Base-by-base conservation (phyloP, 2,888 invertebrate genomes). In the Phoenoteleia sp. region DNA sequence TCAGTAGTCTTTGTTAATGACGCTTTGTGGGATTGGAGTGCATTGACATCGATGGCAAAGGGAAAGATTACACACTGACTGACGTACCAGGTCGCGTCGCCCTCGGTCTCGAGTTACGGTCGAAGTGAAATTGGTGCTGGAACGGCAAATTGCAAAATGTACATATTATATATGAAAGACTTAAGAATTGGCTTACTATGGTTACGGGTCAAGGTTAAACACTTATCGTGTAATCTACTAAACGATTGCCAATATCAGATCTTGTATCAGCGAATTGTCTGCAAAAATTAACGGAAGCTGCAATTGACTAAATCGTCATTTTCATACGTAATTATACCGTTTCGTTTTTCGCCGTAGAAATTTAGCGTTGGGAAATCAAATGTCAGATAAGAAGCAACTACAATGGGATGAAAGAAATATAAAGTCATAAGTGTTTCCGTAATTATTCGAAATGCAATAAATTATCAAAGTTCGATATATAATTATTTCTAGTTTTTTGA, bases 51-150 rank as follows among this genome's bases (percentile, higher is more conserved):
- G 49, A 47, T 49, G 23, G 67, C 56, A 58, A 67, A 79, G 75
- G 58, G 71, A 71, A 85, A 80, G 69, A 82, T 82, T 82, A 85
- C 67, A 80, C 62, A 66, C 67, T 54, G 58, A 39, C 71, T 60
- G 69, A 76, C 74, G 84, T 83, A 64, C 49, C 74, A 60, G 64
- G 77, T 76, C 74, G 72, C 77, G 67, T 84, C 82, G 80, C 67
- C 81, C 91, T 90, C 87, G 82, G 87, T 90, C 90, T 87, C 89
- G 89, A 91, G 92, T 91, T 92, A 92, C 92, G 92, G 92, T 90
- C 90, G 89, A 90, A 91, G 92, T 92, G 92, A 92, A 93, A 92
- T 92, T 92, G 89, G 88, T 90, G 90, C 89, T 91, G 89, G 87
- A 87, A 81, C 86, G 80, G 80, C 66, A 60, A 85, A 58, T 91